phyloP scores from a whole-genome alignment of 2,113 vertebrate genomes.

The Blennius ocellaris region DNA sequence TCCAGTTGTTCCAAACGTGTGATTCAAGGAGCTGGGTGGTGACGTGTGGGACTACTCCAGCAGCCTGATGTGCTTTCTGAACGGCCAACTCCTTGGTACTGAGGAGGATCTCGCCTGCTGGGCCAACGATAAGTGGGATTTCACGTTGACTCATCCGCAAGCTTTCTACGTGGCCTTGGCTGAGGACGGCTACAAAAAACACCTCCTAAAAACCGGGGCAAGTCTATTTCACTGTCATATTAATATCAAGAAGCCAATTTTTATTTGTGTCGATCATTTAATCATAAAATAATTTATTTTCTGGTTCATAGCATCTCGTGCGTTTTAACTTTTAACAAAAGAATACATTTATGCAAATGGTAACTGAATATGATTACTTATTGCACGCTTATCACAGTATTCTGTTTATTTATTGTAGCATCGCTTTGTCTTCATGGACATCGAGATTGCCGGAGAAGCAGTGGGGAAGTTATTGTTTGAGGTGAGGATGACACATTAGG shows the following conservation, averaged over 20 bases:
- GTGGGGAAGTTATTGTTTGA: conserved; percentile 89
- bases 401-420: conserved; percentile 71
- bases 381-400: neutral
- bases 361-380: neutral
- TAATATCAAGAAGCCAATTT: no score
- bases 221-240: conserved; percentile 52
- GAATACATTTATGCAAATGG: no score
- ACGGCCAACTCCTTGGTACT: conserved; percentile 85
- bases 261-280: neutral
- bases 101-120: conserved; percentile 84
- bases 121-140: conserved; percentile 83
- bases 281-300: neutral
- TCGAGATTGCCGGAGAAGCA: conserved; percentile 78
- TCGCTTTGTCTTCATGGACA: conserved; percentile 88
- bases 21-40: conserved; percentile 85
- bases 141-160: conserved; percentile 74
- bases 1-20: conserved; percentile 44
- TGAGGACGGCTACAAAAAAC: conserved; percentile 82
- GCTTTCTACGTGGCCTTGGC: conserved; percentile 82
- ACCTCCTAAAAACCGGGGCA: conserved; percentile 86
- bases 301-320: neutral
- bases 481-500: conserved; percentile 74
- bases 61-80: conserved; percentile 87
- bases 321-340: neutral
- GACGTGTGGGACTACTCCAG: conserved; percentile 87